These are phyloP conservation scores for Rhorus exstirpatorius DNA, from an alignment of 2,888 invertebrate species.

Conservation along the genomic window DNA sequence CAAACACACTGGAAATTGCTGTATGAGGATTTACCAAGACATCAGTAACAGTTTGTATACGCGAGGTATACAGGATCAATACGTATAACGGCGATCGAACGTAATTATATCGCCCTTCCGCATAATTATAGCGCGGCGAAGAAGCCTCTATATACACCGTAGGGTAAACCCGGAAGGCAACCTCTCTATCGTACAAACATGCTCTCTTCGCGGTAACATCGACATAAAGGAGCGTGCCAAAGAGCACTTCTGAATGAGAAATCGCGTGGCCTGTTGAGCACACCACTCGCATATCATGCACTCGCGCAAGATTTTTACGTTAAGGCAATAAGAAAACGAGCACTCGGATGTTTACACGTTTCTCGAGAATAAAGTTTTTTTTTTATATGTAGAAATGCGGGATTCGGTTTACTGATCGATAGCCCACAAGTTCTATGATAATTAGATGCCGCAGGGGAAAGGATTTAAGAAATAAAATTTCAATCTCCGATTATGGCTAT, in stretches of 20 bases:
- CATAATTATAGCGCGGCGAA: slow-evolving; percentile 54
- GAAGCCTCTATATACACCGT: slow-evolving; percentile 47
- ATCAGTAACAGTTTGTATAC: slow-evolving; percentile 46
- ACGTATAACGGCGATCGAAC: slow-evolving; percentile 55
- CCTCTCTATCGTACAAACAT: slow-evolving; percentile 7
- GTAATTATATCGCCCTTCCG: slow-evolving; percentile 63
- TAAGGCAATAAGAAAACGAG: not conserved
- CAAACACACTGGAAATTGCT: not conserved
- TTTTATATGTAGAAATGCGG: too few species aligned
- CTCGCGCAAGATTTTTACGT: slow-evolving; percentile 18
- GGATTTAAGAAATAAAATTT: too few species aligned
- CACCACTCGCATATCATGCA: slow-evolving; percentile 7
- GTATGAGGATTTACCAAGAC: slow-evolving; percentile 33
- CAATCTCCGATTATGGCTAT: too few species aligned
- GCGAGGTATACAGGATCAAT: slow-evolving; percentile 40
- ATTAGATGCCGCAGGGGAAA: too few species aligned
- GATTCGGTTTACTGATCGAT: too few species aligned
- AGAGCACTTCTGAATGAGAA: slow-evolving; percentile 48
- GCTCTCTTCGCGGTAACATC: not conserved
- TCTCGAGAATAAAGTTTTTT: too few species aligned
- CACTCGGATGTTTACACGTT: too few species aligned
- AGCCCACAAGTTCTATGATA: too few species aligned
- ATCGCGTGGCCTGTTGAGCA: slow-evolving; percentile 24
- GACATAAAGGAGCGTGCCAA: slow-evolving; percentile 46
- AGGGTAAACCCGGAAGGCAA: slow-evolving; percentile 42